phyloP scores from a whole-genome alignment of 2,113 vertebrate genomes.

The Calyptommatus sinebrachiatus region DNA sequence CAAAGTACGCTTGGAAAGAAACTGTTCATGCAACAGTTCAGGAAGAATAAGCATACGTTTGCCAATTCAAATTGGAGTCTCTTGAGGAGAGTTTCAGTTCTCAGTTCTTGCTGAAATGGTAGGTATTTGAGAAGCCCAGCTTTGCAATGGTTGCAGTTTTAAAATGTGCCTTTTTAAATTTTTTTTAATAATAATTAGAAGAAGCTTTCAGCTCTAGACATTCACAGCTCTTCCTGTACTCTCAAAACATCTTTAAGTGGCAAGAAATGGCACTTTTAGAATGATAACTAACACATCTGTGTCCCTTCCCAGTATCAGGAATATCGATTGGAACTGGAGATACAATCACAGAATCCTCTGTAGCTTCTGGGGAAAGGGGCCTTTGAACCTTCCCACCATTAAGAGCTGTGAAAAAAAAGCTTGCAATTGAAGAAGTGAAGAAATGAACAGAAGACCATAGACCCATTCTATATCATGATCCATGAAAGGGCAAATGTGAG shows the following conservation, averaged over 20 bases:
- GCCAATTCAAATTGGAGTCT: not conserved
- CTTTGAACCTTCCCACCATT: not conserved
- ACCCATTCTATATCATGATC: too few relatives aligned
- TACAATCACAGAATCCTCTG: not conserved
- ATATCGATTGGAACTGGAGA: not conserved
- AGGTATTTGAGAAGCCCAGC: not conserved
- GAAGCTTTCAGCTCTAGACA: fast-evolving
- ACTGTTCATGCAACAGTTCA: slow-evolving; percentile 14
- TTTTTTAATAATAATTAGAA: slow-evolving; percentile 1
- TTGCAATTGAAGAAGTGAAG: not conserved
- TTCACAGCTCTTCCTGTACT: slow-evolving; percentile 4
- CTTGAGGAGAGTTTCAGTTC: not conserved
- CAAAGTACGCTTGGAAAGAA: slow-evolving; percentile 28
- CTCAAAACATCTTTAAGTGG: not conserved
- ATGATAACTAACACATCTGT: slow-evolving; percentile 4
- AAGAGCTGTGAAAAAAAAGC: not conserved
- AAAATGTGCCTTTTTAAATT: too few relatives aligned
- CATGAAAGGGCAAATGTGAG: too few relatives aligned
- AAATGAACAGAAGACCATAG: not conserved
- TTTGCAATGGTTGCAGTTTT: not conserved
- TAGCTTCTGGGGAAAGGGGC: not conserved
- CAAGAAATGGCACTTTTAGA: not conserved
- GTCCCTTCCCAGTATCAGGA: not conserved
- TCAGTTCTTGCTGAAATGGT: not conserved
- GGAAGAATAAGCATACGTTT: slow-evolving; percentile 25